Percentiles rank a stretch among this genome's conserved stretches.
These are phyloP conservation scores for Thalassarche chlororhynchos DNA, from an alignment of 2,113 vertebrate species.

Conservation along the genomic window DNA sequence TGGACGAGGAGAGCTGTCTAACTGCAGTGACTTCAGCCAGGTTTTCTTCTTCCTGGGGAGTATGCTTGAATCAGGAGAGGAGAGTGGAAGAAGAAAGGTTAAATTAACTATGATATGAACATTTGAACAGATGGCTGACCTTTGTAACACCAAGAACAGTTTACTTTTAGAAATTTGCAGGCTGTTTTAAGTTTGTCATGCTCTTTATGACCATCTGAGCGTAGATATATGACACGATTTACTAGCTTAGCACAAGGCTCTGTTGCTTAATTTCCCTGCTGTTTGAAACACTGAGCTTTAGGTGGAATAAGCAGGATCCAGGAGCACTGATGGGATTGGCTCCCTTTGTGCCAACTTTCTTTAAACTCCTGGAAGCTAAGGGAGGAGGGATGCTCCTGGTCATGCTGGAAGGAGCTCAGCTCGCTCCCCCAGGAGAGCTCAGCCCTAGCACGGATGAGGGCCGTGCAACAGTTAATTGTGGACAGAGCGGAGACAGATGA, in stretches of 20 bases:
- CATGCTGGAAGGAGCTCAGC: background rate
- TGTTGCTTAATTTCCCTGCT: background rate
- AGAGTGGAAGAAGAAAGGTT: background rate
- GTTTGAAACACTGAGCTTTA: background rate
- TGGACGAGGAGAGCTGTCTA: background rate
- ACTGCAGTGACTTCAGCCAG: background rate
- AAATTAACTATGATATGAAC: background rate
- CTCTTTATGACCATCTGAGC: background rate
- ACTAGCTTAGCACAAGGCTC: background rate
- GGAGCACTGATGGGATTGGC: background rate
- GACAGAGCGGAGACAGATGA: slow-evolving; percentile 10
- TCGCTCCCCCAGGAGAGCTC: background rate
- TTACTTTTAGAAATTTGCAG: slow-evolving; percentile 35
- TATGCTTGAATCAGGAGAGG: background rate
- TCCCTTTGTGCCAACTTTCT: background rate
- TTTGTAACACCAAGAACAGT: background rate
- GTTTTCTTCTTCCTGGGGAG: background rate
- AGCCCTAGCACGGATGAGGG: background rate
- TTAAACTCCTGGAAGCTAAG: background rate
- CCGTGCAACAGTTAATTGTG: slow-evolving; percentile 38
- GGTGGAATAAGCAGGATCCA: background rate
- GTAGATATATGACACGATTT: background rate
- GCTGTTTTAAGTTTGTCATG: background rate
- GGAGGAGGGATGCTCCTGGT: background rate
- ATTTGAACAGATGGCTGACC: slow-evolving; percentile 43